phyloP scores from a whole-genome alignment of 2,888 invertebrate species.

The Coenonympha glycerion region DNA sequence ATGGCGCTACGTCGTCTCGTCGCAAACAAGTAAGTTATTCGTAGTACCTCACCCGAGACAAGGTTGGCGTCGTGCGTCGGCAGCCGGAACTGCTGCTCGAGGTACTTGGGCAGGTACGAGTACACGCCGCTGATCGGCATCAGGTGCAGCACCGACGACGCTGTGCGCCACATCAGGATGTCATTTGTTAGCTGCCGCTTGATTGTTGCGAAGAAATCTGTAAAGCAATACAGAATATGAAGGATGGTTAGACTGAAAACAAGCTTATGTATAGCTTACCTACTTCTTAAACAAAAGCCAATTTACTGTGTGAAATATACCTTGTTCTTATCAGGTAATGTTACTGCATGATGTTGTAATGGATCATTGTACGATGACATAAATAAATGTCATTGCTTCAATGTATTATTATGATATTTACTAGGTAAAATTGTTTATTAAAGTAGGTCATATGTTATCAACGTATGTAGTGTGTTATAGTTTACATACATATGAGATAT shows the following conservation, averaged over 20 bases:
- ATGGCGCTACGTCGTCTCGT: too few species aligned
- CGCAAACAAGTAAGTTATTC: slow-evolving; percentile 20
- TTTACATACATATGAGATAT: not conserved
- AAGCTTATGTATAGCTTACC: too few species aligned
- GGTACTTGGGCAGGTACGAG: slow-evolving; percentile 94
- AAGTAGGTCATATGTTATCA: slow-evolving; percentile 2
- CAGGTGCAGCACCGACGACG: slow-evolving; percentile 91
- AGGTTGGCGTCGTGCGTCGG: slow-evolving; percentile 93
- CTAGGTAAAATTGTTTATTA: too few species aligned
- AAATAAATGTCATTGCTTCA: not conserved
- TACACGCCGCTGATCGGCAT: slow-evolving; percentile 94
- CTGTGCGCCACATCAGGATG: slow-evolving; percentile 93
- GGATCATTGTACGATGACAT: not conserved
- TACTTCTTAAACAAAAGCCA: too few species aligned
- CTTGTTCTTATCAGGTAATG: too few species aligned
- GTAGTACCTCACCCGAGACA: slow-evolving; percentile 84
- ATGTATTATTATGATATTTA: not conserved
- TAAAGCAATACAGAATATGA: slow-evolving; percentile 19
- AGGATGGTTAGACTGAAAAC: too few species aligned
- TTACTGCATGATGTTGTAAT: too few species aligned
- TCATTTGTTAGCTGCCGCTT: slow-evolving; percentile 88
- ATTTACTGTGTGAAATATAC: too few species aligned
- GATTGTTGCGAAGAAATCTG: slow-evolving; percentile 69
- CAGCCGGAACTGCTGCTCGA: slow-evolving; percentile 93
- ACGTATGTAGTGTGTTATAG: not conserved